Conservation (phyloP, 2,888 invertebrate genomes). For the Biston stratarius region DNA sequence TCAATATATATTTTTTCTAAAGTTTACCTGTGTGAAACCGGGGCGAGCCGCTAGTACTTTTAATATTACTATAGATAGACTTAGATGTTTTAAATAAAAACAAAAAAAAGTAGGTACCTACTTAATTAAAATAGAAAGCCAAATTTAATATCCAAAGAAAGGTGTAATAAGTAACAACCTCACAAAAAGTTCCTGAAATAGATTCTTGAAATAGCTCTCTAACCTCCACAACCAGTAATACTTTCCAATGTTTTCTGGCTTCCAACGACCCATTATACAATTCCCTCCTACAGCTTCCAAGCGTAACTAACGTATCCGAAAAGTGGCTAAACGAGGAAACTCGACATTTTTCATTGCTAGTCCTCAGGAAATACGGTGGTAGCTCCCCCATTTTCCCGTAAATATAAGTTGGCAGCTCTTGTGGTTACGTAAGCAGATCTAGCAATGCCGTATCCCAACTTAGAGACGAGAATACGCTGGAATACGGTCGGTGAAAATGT, state of each 20-base stretch:
- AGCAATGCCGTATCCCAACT: not conserved
- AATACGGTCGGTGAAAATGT: not conserved
- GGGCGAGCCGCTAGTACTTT: too few species aligned
- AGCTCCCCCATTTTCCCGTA: not conserved
- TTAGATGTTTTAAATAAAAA: too few species aligned
- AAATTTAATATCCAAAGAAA: too few species aligned
- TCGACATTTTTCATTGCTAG: not conserved
- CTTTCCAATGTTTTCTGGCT: constrained; percentile 7
- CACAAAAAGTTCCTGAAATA: constrained; percentile 15
- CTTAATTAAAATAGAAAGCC: too few species aligned
- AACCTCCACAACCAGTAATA: constrained; percentile 10
- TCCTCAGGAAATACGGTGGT: not conserved
- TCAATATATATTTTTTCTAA: too few species aligned
- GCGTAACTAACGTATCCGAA: not conserved
- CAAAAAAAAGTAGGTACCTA: too few species aligned
- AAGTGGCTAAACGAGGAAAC: not conserved
- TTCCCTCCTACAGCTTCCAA: not conserved
- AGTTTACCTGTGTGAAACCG: too few species aligned
- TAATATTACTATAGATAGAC: too few species aligned
- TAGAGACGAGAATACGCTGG: not conserved
- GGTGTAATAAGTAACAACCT: not conserved
- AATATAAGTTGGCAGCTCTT: not conserved
- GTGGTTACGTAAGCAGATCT: constrained; percentile 16
- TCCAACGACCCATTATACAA: constrained; percentile 4
- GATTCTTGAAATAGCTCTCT: constrained; percentile 6